These are phyloP conservation scores for Macropodus opercularis DNA, from an alignment of 2,797 vertebrate genomes.

Conservation along the genomic window DNA sequence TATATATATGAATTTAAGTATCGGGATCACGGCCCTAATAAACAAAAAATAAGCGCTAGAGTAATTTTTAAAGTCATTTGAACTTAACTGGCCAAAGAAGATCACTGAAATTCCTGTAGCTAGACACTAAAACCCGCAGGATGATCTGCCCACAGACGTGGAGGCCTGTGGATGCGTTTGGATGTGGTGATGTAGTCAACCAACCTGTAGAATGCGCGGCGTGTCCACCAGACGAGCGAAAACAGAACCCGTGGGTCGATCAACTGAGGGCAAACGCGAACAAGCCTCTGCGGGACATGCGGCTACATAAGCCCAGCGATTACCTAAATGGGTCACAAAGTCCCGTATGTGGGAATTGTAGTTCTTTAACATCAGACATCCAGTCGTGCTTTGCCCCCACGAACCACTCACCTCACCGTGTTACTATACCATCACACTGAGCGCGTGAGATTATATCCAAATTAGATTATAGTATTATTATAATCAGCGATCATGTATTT, in stretches of 20 bases:
- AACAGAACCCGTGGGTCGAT: neutral
- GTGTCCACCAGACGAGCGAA: conserved; percentile 7
- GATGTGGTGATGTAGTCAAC: conserved; percentile 4
- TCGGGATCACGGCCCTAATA: too few relatives aligned
- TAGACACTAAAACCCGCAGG: neutral
- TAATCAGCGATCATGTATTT: too few relatives aligned
- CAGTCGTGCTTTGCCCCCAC: too few relatives aligned
- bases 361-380: conserved; percentile 39
- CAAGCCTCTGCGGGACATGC: neutral
- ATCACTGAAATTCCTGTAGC: too few relatives aligned
- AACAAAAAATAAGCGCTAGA: too few relatives aligned
- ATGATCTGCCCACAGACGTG: neutral
- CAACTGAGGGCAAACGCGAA: neutral
- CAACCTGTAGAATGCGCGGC: conserved; percentile 43
- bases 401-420: too few relatives aligned
- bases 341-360: conserved; percentile 56
- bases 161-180: neutral
- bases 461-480: too few relatives aligned
- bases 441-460: too few relatives aligned
- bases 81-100: too few relatives aligned
- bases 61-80: too few relatives aligned
- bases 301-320: conserved; percentile 44
- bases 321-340: conserved; percentile 40
- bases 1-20: too few relatives aligned
- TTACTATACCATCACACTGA: too few relatives aligned